Conservation (phyloP, 2,888 invertebrate genomes). For the Lathronympha strigana region DNA sequence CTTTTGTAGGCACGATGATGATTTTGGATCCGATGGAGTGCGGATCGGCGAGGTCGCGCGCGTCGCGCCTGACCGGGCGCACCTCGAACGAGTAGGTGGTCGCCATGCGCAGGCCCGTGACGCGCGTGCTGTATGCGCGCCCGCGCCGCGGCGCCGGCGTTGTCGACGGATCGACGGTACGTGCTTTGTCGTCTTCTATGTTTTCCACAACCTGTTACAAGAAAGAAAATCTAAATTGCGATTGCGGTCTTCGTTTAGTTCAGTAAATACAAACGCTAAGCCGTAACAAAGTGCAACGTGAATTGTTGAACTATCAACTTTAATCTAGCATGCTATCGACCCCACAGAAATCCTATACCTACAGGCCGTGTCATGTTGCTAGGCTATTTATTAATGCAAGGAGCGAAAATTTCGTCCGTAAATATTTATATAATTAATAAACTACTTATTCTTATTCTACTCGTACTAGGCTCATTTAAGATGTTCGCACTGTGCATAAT, state of each 20-base stretch:
- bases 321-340: no score
- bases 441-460: not conserved
- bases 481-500: not conserved
- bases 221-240: not conserved
- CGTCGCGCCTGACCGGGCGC: conserved; percentile 82
- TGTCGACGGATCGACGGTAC: conserved; percentile 53
- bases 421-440: not conserved
- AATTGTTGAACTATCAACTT: no score
- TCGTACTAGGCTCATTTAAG: conserved; percentile 5
- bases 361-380: not conserved
- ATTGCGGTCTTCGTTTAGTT: not conserved
- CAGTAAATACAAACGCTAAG: not conserved
- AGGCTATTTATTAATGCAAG: not conserved
- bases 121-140: conserved; percentile 82
- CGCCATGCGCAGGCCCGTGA: conserved; percentile 90
- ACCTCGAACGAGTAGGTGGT: conserved; percentile 93
- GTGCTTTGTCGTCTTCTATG: conserved; percentile 62
- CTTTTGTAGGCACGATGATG: conserved; percentile 91
- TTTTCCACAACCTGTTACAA: conserved; percentile 69
- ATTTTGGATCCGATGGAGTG: conserved; percentile 86
- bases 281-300: no score
- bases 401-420: not conserved
- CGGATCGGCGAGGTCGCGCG: conserved; percentile 79
- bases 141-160: conserved; percentile 57
- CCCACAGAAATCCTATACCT: not conserved